A percentile compares a stretch with the other conserved stretches of the same genome.
Evolutionary conservation across 2,113 vertebrate genomes (phyloP).

Genomic region (Dendrocopos noguchii): DNA sequence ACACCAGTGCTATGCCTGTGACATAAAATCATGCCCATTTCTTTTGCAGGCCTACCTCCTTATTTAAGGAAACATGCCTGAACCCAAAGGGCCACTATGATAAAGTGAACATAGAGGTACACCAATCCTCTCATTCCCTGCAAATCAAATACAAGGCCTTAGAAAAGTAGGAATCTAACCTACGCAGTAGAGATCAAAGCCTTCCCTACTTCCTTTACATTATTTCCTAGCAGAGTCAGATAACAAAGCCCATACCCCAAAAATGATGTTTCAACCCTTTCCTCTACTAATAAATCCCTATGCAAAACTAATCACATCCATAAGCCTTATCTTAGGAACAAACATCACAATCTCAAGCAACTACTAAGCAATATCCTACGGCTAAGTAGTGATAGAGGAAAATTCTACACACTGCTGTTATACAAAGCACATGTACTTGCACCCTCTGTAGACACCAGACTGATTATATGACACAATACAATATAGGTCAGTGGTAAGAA

Average conservation of each 20-base stretch:
- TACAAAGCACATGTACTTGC: neutral
- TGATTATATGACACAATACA: neutral
- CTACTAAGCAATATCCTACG: neutral
- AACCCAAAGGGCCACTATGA: neutral
- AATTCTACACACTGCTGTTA: neutral
- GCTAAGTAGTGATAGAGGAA: neutral
- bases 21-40: neutral
- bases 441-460: neutral
- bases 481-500: neutral
- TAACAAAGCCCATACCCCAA: neutral
- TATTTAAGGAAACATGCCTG: neutral
- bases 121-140: conserved; percentile 10
- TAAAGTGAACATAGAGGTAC: neutral
- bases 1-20: too few species aligned
- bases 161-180: conserved; percentile 45
- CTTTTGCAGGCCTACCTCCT: neutral
- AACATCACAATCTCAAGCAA: neutral
- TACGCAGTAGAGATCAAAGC: conserved; percentile 36
- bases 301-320: neutral
- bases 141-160: neutral
- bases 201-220: conserved; percentile 50
- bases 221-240: conserved; percentile 18
- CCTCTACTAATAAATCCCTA: neutral
- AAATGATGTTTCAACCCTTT: neutral
- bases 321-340: neutral